These are phyloP conservation scores for Strongylocentrotus purpuratus DNA, from an alignment of 35 echinoderm and acorn worm genomes.

Conservation along the genomic window DNA sequence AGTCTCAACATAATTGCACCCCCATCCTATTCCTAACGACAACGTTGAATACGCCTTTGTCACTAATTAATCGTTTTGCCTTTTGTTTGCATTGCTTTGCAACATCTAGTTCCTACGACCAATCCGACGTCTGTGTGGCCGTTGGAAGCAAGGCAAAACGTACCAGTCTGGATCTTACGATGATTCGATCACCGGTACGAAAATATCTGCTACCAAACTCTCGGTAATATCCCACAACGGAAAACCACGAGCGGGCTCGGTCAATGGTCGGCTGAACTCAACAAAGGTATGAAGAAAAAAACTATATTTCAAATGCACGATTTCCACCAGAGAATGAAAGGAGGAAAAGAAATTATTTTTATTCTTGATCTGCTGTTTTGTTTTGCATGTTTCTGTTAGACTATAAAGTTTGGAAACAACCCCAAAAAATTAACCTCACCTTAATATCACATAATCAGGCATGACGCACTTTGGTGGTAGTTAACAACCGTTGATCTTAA, in stretches of 20 bases:
- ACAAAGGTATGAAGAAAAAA: slow-evolving; percentile 26
- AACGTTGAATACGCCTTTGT: too few species aligned
- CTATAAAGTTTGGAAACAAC: too few species aligned
- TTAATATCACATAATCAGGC: too few species aligned
- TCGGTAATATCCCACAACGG: slow-evolving; percentile 67
- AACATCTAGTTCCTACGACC: slow-evolving; percentile 52
- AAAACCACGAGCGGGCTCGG: slow-evolving; percentile 48
- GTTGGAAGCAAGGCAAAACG: slow-evolving; percentile 31
- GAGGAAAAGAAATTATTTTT: background rate
- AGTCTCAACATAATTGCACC: too few species aligned
- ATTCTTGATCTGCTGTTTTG: background rate
- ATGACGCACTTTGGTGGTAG: too few species aligned
- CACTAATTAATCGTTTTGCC: background rate
- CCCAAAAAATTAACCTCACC: too few species aligned
- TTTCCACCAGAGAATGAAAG: background rate
- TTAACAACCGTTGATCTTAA: too few species aligned
- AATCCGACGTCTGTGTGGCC: slow-evolving; percentile 27
- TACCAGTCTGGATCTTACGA: slow-evolving; percentile 50
- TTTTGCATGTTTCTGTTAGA: background rate
- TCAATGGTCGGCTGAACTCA: slow-evolving; percentile 53
- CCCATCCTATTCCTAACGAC: too few species aligned
- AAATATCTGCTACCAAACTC: slow-evolving; percentile 64
- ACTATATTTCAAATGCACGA: background rate
- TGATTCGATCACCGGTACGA: slow-evolving; percentile 54
- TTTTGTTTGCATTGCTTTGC: slow-evolving; percentile 38